phyloP scores from a whole-genome alignment of 2,797 vertebrate genomes.

The Epinephelus malabaricus region DNA sequence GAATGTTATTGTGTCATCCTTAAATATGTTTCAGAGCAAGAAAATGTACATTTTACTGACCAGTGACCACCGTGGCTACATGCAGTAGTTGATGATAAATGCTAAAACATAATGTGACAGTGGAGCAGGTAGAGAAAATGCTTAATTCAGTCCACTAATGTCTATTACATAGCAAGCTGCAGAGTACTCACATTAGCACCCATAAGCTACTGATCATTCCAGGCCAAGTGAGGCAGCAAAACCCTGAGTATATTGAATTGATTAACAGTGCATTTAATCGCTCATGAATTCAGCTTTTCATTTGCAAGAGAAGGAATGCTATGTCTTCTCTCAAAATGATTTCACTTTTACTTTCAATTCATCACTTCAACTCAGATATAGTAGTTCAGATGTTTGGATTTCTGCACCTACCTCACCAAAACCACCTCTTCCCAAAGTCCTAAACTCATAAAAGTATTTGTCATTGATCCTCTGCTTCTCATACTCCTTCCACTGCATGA shows the following conservation, averaged over 20 bases:
- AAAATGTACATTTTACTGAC: not conserved
- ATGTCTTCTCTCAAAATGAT: not conserved
- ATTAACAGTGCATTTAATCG: not conserved
- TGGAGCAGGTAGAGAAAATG: not conserved
- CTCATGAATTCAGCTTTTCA: not conserved
- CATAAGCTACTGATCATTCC: not conserved
- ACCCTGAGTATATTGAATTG: not conserved
- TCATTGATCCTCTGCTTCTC: constrained; percentile 89
- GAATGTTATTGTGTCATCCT: not conserved
- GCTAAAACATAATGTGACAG: not conserved
- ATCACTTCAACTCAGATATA: not conserved
- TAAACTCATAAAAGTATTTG: constrained; percentile 91
- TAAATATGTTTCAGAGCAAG: not conserved
- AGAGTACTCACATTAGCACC: not conserved
- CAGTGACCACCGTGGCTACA: no score
- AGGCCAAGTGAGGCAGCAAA: not conserved
- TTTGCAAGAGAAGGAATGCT: not conserved
- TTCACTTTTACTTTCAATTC: no score
- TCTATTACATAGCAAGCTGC: no score
- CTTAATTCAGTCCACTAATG: not conserved
- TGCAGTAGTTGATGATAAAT: not conserved
- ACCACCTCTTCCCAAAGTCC: constrained; percentile 92
- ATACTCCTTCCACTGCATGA: constrained; percentile 92
- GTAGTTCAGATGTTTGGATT: not conserved
- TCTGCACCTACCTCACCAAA: constrained; percentile 91